Percentiles rank a stretch among this genome's conserved stretches.
These are phyloP conservation scores for Vombatus ursinus DNA, from an alignment of 2,113 vertebrate species.

Conservation along the genomic window DNA sequence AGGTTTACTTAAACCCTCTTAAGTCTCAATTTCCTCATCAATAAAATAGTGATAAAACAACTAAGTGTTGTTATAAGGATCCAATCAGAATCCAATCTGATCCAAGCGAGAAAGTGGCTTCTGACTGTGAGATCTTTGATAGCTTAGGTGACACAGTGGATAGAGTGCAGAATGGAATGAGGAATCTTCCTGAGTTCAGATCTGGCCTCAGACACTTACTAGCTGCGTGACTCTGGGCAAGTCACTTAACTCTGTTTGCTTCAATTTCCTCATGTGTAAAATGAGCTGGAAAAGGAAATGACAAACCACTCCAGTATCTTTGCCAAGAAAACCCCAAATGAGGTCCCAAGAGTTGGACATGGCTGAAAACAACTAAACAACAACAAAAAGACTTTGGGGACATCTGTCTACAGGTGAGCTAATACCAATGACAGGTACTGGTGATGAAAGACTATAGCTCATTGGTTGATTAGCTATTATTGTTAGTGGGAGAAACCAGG, in stretches of 20 bases:
- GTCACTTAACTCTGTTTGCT: background rate
- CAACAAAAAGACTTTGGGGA: too few relatives aligned
- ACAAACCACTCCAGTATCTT: too few relatives aligned
- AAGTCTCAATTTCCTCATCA: background rate
- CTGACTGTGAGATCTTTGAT: background rate
- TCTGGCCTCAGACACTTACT: background rate
- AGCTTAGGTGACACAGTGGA: background rate
- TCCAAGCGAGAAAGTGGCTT: background rate
- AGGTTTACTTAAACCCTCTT: background rate
- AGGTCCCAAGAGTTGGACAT: too few relatives aligned
- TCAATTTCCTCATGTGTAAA: background rate
- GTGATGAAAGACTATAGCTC: too few relatives aligned
- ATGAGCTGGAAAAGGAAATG: background rate
- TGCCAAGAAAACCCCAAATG: too few relatives aligned
- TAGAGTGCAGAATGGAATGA: too few relatives aligned
- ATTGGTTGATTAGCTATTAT: too few relatives aligned
- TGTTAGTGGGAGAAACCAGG: too few relatives aligned
- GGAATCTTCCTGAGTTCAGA: background rate
- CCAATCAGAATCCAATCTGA: background rate
- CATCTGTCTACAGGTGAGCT: too few relatives aligned
- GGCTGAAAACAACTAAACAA: too few relatives aligned
- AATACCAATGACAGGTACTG: too few relatives aligned
- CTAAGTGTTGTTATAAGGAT: background rate
- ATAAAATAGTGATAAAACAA: background rate
- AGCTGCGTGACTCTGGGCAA: background rate